Base-by-base conservation (phyloP, 23 tunicate species). In the Ascidia mentula region DNA sequence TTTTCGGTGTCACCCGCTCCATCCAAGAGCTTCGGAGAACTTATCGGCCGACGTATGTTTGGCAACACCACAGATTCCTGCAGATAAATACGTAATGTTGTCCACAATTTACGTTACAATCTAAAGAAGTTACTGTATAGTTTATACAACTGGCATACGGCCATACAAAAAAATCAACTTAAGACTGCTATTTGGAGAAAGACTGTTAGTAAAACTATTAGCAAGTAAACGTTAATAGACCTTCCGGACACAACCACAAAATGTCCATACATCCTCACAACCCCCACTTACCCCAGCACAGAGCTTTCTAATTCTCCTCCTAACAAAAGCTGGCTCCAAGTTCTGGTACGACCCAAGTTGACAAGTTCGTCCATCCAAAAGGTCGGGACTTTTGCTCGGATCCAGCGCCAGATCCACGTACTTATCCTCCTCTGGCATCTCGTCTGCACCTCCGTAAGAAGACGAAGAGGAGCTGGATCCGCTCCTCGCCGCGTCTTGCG, bases 351-450 rank as follows among this genome's bases (percentile, higher is more conserved):
- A 69, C 37, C 81, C 87, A 46, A 72, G 34, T 38, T 77, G 73
- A 77, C 82, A 85, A 6, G 89, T 69, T 40, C 85, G 74, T 35
- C 96, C 96, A 46, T 79, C 84, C 75, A 76, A 18, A 80, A 73
- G 22, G 32, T 79, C 89, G 20, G 38, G 40, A 38, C 72, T 53
- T 9, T 53, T 53, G 4, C 65, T 53, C 24, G 78, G 78, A 6
- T 37, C 78, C 38, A 37, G 40, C n/a, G 45, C 30, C n/a, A 40
- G 76, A 40, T 40, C 85, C 18, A 39, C 45, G 53, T 73, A 70
- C 39, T 76, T 77, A 31, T 76, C 80, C 69, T 77, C 77, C 0
- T 87, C 84, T 18, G 18, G 35, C 22, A 60, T n/a, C 45, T 36
- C 77, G 6, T 79, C 81, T 36, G 61, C 78, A 6, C 38, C 79